Evolutionary conservation across 2,113 vertebrate genomes (phyloP), one percentile per base, ranked within the genome.

Genomic region (Aegithalos caudatus): DNA sequence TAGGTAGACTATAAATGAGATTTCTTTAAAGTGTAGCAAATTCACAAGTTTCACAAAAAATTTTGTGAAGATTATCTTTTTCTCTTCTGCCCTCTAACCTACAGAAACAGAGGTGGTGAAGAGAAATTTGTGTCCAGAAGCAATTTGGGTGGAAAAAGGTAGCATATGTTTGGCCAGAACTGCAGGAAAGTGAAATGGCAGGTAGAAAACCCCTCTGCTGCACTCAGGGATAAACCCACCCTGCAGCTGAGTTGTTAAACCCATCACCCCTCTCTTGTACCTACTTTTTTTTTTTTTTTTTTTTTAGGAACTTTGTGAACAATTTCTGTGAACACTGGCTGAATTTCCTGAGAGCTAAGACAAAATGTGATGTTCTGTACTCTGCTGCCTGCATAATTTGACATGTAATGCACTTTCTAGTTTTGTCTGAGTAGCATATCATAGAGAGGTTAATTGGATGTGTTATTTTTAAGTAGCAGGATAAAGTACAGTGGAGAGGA

Each of bases 401-500:
- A 94, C 80, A 90, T 67, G 91, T 74, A 78, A 78, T 92, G 91
- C 69, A 84, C 88, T 95, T 95, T 95, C 47, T 93, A 61, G 67
- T 90, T 95, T 72, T 82, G 47, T 60, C 35, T 58, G 93, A 93
- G 86, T 86, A 80, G 50, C 54, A 6, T 64, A 93, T 53, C 40
- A 51, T 91, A 57, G 94, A 95, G 92, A 96, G 81, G 92, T 92
- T 97, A 95, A 96, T 97, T 97, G 71, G 84, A 86, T 92, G 58
- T 94, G 69, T 97, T 97, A 96, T 95, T 97, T 97, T 97, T 91
- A 96, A 97, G 61, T 81, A 94, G 88, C 35, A 86, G 80, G 91
- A 91, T 70, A 64, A 80, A 97, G 91, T 81, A 80, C 14, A 27
- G 50, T 94, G 80, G 70, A 78, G 64, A 71, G 24, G 66, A 77